Conservation (phyloP, 2,113 vertebrate species). For the Grammatotria lemairii region DNA sequence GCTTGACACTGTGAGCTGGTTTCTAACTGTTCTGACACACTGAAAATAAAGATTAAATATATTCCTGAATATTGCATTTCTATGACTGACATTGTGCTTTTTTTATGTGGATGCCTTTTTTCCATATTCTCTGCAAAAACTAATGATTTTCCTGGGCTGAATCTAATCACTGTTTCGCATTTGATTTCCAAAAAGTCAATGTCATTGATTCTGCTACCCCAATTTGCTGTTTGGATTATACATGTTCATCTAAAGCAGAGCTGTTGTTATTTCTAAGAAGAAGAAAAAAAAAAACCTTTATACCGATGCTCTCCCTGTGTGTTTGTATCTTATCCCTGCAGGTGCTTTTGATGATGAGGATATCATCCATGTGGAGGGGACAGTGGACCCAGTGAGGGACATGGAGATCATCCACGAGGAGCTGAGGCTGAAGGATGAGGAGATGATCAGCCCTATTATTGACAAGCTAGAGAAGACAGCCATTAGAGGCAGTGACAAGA, state of each 20-base stretch:
- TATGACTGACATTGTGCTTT: constrained; percentile 4
- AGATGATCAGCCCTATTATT: constrained; percentile 88
- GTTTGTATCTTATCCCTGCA: constrained; percentile 34
- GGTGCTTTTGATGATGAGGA: constrained; percentile 96
- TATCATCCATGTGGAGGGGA: constrained; percentile 95
- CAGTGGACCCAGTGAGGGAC: constrained; percentile 91
- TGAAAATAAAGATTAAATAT: background rate
- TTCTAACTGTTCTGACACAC: constrained; percentile 23
- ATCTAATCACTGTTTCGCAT: constrained; percentile 26
- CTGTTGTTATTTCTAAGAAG: background rate
- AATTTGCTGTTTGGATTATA: background rate
- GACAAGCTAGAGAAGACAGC: constrained; percentile 95
- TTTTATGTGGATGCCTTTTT: background rate
- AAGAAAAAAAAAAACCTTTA: background rate
- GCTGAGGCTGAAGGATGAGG: constrained; percentile 89
- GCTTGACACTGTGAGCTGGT: constrained; percentile 6
- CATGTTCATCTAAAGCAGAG: background rate
- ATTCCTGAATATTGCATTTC: background rate
- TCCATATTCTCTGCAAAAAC: constrained; percentile 9
- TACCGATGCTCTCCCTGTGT: background rate
- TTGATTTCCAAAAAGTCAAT: constrained; percentile 27
- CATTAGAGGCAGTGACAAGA: constrained; percentile 87
- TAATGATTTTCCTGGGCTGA: constrained; percentile 17
- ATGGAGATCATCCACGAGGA: constrained; percentile 85
- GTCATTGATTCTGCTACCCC: constrained; percentile 30